A percentile compares a stretch with the other conserved stretches of the same genome.
Conservation (phyloP, 2,888 invertebrate species). For the Macaria notata region DNA sequence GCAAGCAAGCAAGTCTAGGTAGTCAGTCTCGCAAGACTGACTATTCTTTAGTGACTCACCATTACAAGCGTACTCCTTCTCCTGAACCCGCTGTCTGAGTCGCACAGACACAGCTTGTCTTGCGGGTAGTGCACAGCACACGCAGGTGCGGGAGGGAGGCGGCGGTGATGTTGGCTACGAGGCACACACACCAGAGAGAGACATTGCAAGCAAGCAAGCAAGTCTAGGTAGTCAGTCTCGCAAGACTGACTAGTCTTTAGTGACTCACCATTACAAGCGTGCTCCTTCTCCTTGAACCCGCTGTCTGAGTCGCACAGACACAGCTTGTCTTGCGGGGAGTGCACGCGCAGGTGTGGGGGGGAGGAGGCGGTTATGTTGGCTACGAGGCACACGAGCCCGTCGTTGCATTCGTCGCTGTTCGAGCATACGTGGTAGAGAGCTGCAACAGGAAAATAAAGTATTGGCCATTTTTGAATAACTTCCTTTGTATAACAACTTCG, state of each 20-base stretch:
- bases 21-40: too few species aligned
- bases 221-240: too few species aligned
- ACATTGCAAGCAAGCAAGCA: too few species aligned
- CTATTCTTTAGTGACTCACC: conserved; percentile 57
- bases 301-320: conserved; percentile 84
- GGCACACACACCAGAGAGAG: too few species aligned
- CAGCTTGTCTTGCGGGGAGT: conserved; percentile 69
- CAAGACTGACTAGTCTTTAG: too few species aligned
- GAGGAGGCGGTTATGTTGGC: conserved; percentile 79
- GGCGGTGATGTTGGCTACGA: conserved; percentile 79
- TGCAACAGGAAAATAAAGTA: conserved; percentile 40
- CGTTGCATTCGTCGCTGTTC: conserved; percentile 84
- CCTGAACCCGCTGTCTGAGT: conserved; percentile 83
- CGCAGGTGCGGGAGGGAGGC: conserved; percentile 63
- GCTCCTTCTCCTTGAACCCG: conserved; percentile 84
- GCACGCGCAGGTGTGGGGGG: conserved; percentile 64
- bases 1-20: too few species aligned
- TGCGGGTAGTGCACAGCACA: conserved; percentile 56
- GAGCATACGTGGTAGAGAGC: conserved; percentile 83
- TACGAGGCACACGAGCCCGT: conserved; percentile 83
- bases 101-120: conserved; percentile 83
- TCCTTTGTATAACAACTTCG: too few species aligned
- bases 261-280: conserved; percentile 82
- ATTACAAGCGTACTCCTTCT: conserved; percentile 84
- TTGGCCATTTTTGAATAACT: too few species aligned